A percentile compares a stretch with the other conserved stretches of the same genome.
Conservation (phyloP, 2,888 invertebrate genomes). For the Ectropis crepuscularia region DNA sequence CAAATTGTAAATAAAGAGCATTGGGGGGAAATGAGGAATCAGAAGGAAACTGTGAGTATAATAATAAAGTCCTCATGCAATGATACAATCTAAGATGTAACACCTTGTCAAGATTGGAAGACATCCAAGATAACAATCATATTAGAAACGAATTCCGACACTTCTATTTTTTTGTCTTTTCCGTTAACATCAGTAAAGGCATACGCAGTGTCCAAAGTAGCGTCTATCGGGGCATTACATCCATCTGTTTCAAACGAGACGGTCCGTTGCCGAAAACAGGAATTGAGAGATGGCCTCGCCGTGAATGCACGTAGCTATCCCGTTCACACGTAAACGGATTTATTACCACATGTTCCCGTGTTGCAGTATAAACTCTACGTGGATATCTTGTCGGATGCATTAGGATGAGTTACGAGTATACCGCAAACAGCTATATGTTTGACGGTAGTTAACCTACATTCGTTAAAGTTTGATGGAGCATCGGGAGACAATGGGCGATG, state of each 20-base stretch:
- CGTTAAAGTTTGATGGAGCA: not conserved
- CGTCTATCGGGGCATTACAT: constrained; percentile 27
- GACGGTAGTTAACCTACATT: constrained; percentile 3
- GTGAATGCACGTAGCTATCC: constrained; percentile 36
- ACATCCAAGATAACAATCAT: too few relatives aligned
- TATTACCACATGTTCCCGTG: constrained; percentile 28
- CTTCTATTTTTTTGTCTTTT: not conserved
- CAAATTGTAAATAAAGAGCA: too few relatives aligned
- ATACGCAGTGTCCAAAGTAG: not conserved
- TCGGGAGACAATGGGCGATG: not conserved
- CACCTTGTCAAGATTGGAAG: too few relatives aligned
- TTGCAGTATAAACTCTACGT: constrained; percentile 24
- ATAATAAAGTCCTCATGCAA: too few relatives aligned
- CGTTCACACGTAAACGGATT: constrained; percentile 39
- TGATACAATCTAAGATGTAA: too few relatives aligned
- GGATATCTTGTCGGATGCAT: constrained; percentile 28
- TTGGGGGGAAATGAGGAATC: too few relatives aligned
- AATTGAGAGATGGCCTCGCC: constrained; percentile 37
- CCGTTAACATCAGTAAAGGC: not conserved
- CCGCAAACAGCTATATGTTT: not conserved
- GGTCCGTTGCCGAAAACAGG: constrained; percentile 36
- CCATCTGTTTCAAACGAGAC: constrained; percentile 20
- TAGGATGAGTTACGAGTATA: constrained; percentile 19
- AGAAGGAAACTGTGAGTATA: too few relatives aligned
- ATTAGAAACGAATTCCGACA: too few relatives aligned